Evolutionary conservation across 1,140 invertebrate genomes (phyloP), one percentile per base, ranked within the genome.

Genomic region (Drosophila chauvacae): DNA sequence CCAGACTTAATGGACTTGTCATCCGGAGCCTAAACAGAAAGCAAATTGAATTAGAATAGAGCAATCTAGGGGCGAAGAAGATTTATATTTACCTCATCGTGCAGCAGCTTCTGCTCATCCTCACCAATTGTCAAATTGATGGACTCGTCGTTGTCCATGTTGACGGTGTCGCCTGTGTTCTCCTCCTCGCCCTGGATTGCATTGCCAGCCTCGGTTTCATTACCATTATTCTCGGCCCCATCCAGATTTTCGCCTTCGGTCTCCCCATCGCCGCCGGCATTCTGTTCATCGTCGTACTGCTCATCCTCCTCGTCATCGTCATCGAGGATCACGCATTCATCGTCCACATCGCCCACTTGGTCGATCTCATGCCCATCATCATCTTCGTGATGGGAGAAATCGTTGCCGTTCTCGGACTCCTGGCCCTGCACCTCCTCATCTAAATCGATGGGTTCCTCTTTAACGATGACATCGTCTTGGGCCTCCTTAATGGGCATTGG

Each of bases 61-160:
- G 11, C 11, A 48, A 20, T 70, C 28, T 11, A 44, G 26, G n/a
- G 30, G 16, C 0, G 6, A 13, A 18, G 6, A 13, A 18, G 11
- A 23, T 10, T 44, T 44, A 7, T 2, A 35, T 51, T 76, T 79
- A 91, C 87, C 95, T 96, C 96, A 93, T 96, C 96, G 79, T 95
- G 95, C 60, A 97, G 94, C 45, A 97, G 93, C 93, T 95, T 95
- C 86, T 95, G 94, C 82, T 96, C 96, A 93, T 97, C 96, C 93
- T 97, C 96, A 44, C 95, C 96, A 87, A 97, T 95, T 65, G 96
- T 96, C 62, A 97, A 93, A 92, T 96, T 96, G 47, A 97, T 96
- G 20, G 96, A 96, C 93, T 96, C 96, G 87, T 97, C 96, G 64
- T 96, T 95, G 63, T 92, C 91, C 68, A 88, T 87, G 41, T 78